Percentiles rank a stretch among this genome's conserved stretches.
Conservation (phyloP, 2,888 invertebrate species). For the Oligia latruncula region DNA sequence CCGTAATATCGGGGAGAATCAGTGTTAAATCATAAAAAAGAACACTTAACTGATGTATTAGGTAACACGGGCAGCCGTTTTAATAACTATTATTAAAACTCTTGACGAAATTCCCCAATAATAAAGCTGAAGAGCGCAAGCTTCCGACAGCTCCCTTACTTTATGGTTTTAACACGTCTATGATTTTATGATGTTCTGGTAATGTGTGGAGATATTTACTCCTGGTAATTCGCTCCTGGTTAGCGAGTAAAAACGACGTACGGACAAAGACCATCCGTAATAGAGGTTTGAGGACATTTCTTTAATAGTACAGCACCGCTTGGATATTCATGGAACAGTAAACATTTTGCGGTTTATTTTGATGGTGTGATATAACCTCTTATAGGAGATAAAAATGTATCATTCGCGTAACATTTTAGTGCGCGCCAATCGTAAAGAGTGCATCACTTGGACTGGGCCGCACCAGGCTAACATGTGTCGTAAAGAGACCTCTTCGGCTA, state of each 20-base stretch:
- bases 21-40: constrained; percentile 88
- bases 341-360: constrained; percentile 73
- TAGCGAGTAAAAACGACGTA: constrained; percentile 26
- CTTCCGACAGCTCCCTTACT: constrained; percentile 71
- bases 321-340: constrained; percentile 67
- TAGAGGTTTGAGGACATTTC: constrained; percentile 34
- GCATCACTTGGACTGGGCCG: constrained; percentile 82
- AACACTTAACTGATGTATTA: constrained; percentile 86
- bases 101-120: constrained; percentile 85
- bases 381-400: constrained; percentile 85
- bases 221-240: constrained; percentile 62
- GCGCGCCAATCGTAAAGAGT: constrained; percentile 88
- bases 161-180: constrained; percentile 73
- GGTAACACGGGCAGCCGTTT: constrained; percentile 84
- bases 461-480: constrained; percentile 88
- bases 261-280: neutral
- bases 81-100: constrained; percentile 89
- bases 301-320: constrained; percentile 39
- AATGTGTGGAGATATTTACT: constrained; percentile 58
- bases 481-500: constrained; percentile 90
- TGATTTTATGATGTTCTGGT: constrained; percentile 71
- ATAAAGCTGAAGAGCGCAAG: constrained; percentile 76
- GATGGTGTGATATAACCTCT: constrained; percentile 76
- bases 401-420: constrained; percentile 85
- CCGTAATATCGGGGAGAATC: constrained; percentile 85